Evolutionary conservation across 64 coral and sea anemone genomes (phyloP), one percentile per base, ranked within the genome.

Genomic region (Stichodactyla mertensii): DNA sequence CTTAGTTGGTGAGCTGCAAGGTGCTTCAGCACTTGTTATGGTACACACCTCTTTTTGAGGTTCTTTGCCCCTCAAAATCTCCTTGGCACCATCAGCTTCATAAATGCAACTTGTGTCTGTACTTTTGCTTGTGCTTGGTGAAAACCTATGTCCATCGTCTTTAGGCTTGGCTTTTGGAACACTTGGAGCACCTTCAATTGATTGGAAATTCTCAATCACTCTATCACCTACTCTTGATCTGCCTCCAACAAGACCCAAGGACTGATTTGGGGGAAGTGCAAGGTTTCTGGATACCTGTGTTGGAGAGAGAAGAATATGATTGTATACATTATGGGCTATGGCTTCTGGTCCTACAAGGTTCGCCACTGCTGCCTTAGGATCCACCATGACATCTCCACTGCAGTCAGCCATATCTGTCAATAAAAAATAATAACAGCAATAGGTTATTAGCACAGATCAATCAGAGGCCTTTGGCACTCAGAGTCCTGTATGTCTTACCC

Each of bases 271-370:
- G 0, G 78, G 53, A 1, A 81, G 8, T 7, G 78, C 16, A 20
- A 53, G 36, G n/a, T 55, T 81, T 16, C 36, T 14, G 27, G 78
- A 81, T 5, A 81, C 78, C 54, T 81, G 78, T 53, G 36, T 52
- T 81, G 78, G 78, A 19, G 78, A 81, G 53, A 81, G 78, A 22
- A 81, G 78, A 16, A 55, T 81, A 20, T 81, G 78, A 20, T 81
- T 81, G 12, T 81, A 81, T 0, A 81, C 78, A 55, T 55, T 81
- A 52, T 81, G 78, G 16, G 36, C 20, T 14, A 81, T 81, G n/a
- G 78, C 51, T 52, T 81, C 51, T 19, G 78, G 53, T 52, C 51
- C 36, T 19, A 55, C 6, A 6, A 81, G 20, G 51, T 55, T 81
- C 7, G 0, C 51, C 78, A 81, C 20, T 6, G 19, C 5, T 7